Base-by-base conservation (phyloP, 1,140 invertebrate genomes). In the Drosophila lini region DNA sequence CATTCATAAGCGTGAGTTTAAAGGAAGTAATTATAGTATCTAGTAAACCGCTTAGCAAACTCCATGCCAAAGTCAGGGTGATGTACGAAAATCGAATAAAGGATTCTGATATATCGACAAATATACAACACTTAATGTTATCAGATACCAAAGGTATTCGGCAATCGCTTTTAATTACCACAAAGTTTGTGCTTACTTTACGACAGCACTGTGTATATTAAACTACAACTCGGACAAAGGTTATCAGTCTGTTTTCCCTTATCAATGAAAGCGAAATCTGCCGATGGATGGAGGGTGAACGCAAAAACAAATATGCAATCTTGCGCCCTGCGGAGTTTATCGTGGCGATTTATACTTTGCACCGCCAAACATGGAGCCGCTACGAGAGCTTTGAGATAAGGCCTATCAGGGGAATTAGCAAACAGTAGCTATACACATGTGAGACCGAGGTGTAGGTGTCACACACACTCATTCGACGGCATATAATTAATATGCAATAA, bases 321-420 rank as follows among this genome's bases (percentile, higher is more conserved):
- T 38, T n/a, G 16, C 41, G 47, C 38, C n/a, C n/a, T 38, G 62
- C 53, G 62, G 62, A 60, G 74, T 67, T 67, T 55, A 76, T 53
- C 74, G 55, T 15, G 28, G 55, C 48, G 52, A 52, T 62, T 70
- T 68, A 53, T 62, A 78, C 74, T 78, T 69, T 78, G 75, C 44
- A 47, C 55, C 36, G 48, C 19, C 52, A 57, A 73, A 74, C 52
- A 55, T 50, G 13, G 34, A 34, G 34, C 48, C 48, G n/a, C 16
- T 36, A 31, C 19, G 32, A 65, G 48, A 62, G 25, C 25, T 45
- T 25, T 19, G 28, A 58, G 82, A 88, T 86, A 86, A 62, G 32
- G 48, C 58, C 67, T 86, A 77, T 86, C 83, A 58, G 36, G 22
- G 64, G 16, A 48, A 80, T 74, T 57, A 67, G 50, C 75, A 48